Percentiles rank a stretch among this genome's conserved stretches.
phyloP scores from a whole-genome alignment of 2,888 invertebrate species.

The Dasysyrphus albostriatus region DNA sequence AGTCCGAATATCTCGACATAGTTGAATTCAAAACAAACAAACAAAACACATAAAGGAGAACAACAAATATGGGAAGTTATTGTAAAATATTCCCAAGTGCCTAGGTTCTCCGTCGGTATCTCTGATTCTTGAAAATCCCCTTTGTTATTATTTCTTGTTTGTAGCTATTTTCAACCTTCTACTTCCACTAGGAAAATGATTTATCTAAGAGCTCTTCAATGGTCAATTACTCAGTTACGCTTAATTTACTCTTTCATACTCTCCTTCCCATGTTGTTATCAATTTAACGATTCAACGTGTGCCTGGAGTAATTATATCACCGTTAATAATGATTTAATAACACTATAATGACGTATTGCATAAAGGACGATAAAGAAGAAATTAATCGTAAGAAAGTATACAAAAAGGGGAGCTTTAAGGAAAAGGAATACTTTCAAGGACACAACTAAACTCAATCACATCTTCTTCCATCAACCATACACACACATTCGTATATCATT shows the following conservation, averaged over 20 bases:
- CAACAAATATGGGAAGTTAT: neutral
- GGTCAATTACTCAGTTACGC: conserved; percentile 54
- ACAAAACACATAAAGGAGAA: no score
- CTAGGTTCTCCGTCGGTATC: neutral
- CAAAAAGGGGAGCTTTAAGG: conserved; percentile 11
- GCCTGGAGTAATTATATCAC: conserved; percentile 53
- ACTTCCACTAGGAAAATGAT: conserved; percentile 25
- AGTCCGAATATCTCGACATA: no score
- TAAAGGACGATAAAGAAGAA: conserved; percentile 23
- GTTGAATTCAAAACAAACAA: no score
- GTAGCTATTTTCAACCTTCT: neutral
- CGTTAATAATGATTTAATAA: conserved; percentile 33
- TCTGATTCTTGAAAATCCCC: neutral
- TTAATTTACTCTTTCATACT: conserved; percentile 7
- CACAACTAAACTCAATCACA: neutral
- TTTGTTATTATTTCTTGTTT: neutral
- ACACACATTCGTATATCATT: conserved; percentile 1
- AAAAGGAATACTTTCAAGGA: conserved; percentile 22
- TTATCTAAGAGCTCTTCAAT: conserved; percentile 31
- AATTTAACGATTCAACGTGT: conserved; percentile 10
- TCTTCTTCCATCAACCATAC: neutral
- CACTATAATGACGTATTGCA: conserved; percentile 38
- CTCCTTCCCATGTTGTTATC: neutral
- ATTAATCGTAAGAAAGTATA: conserved; percentile 10
- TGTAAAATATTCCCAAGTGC: neutral